Conservation (phyloP, 2,888 invertebrate species). For the Elegia similella region DNA sequence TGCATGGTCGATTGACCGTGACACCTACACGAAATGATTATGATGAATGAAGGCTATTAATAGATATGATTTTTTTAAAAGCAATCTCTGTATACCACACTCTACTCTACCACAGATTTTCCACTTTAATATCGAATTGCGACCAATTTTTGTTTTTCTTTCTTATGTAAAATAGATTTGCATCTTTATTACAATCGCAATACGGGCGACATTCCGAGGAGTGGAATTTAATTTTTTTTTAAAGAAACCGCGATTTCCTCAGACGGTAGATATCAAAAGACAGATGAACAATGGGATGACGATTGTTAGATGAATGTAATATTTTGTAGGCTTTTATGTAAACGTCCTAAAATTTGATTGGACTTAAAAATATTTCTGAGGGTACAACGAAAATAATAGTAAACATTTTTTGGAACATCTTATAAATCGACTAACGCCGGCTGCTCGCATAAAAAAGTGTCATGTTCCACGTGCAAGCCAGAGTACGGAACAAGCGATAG, state of each 20-base stretch:
- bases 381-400: too few relatives aligned
- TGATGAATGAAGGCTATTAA: too few relatives aligned
- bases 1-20: too few relatives aligned
- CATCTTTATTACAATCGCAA: conserved; percentile 11
- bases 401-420: too few relatives aligned
- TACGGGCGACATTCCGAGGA: conserved; percentile 11
- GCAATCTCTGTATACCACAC: background rate
- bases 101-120: background rate
- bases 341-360: background rate
- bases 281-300: conserved; percentile 6
- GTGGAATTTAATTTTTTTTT: conserved; percentile 1
- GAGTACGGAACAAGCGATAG: too few relatives aligned
- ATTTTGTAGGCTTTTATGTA: background rate
- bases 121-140: conserved; percentile 13
- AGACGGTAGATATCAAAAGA: conserved; percentile 9
- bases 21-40: too few relatives aligned
- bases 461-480: too few relatives aligned
- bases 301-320: background rate
- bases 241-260: conserved; percentile 1
- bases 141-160: conserved; percentile 12
- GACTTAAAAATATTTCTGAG: too few relatives aligned
- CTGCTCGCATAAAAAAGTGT: too few relatives aligned
- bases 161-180: conserved; percentile 14
- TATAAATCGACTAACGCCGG: too few relatives aligned
- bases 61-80: background rate